Evolutionary conservation across 2,113 vertebrate genomes (phyloP), one percentile per base, ranked within the genome.

Genomic region (Podilymbus podiceps): DNA sequence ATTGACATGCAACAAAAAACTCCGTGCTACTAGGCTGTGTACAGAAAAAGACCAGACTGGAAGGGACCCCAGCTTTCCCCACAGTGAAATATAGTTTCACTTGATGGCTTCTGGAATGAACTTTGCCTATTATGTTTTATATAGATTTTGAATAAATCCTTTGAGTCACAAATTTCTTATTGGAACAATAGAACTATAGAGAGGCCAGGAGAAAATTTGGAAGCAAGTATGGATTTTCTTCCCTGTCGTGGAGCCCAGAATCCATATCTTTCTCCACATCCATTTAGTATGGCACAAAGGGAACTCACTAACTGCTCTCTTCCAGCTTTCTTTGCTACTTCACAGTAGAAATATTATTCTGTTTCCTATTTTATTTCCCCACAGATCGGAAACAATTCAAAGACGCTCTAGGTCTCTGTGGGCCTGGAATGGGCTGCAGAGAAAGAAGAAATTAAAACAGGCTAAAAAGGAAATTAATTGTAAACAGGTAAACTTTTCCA

Each of bases 161-260:
- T 89, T 56, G 93, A 94, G 91, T 90, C 93, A 95, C 67, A 95
- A 85, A 81, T 93, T 94, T 95, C 88, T 91, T 86, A 78, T 78
- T 93, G 75, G 68, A 97, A 96, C 88, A 95, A 96, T 2, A 76
- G 82, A 90, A 78, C 56, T 86, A 93, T 38, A 73, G 71, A 86
- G 59, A 95, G 30, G 93, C 91, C 91, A 93, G 79, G 53, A 64
- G 76, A 89, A 97, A 96, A 88, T 46, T 20, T 96, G 95, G 93
- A 95, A 97, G 82, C 71, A 88, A 91, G 72, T 31, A 94, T 97
- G 97, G 98, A 98, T 98, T 98, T 98, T 97, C 98, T 98, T 97
- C 97, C 95, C 87, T 89, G 88, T 97, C 38, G 67, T 94, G 75
- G 91, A 98, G 98, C 96, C 97, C 98, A 98, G 97, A 98, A 98